Conservation (phyloP, 1,140 invertebrate species). For the Drosophila kohkoa region DNA sequence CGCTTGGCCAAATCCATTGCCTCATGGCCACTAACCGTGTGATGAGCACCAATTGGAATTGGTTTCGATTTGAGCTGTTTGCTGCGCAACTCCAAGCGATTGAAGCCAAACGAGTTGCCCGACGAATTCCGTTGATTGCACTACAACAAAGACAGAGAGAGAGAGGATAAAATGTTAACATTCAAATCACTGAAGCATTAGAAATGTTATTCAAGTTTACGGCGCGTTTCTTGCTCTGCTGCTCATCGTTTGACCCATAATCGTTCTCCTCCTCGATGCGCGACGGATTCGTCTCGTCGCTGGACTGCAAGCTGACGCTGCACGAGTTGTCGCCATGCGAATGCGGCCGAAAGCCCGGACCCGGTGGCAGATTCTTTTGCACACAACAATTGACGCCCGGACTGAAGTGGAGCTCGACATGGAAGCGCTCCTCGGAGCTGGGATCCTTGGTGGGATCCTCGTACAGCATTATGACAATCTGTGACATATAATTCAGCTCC, state of each 20-base stretch:
- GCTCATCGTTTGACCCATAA: conserved; percentile 76
- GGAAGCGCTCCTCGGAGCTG: conserved; percentile 95
- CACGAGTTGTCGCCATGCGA: conserved; percentile 90
- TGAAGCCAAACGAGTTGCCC: conserved; percentile 48
- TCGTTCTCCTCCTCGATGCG: conserved; percentile 90
- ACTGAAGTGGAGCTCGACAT: conserved; percentile 99
- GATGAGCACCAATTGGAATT: conserved; percentile 89
- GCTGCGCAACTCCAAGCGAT: conserved; percentile 59
- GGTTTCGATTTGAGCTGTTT: conserved; percentile 86
- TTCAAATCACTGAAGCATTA: not conserved
- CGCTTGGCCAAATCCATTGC: conserved; percentile 91
- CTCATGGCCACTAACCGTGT: conserved; percentile 92
- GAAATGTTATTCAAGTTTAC: conserved; percentile 5
- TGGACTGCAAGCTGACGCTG: conserved; percentile 59
- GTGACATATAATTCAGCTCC: conserved; percentile 99
- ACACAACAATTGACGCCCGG: conserved; percentile 98
- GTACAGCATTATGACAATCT: conserved; percentile 99
- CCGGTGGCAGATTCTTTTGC: conserved; percentile 96
- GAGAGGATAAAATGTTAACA: not conserved
- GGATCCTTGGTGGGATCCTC: conserved; percentile 99
- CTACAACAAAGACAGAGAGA: not conserved
- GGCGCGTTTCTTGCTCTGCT: conserved; percentile 50
- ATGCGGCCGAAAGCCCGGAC: conserved; percentile 96
- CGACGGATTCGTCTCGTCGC: conserved; percentile 85
- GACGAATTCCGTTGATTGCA: conserved; percentile 16